Percentiles rank a stretch among this genome's conserved stretches.
These are phyloP conservation scores for Leptura quadrifasciata DNA, from an alignment of 2,888 invertebrate genomes.

Conservation along the genomic window DNA sequence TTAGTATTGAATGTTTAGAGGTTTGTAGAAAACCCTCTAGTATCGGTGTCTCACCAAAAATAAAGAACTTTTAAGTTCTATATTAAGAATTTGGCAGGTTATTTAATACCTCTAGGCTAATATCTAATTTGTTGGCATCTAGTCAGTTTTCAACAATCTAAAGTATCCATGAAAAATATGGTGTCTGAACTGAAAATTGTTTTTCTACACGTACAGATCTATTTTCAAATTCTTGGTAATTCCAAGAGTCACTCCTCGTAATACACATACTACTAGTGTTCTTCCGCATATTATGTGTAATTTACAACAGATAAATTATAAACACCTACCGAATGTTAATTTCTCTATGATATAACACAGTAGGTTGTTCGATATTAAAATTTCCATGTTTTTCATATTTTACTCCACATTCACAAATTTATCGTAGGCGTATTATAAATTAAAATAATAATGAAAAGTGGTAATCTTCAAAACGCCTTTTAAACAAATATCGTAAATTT, in stretches of 20 bases:
- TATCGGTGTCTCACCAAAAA: too few relatives aligned
- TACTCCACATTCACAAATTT: not conserved
- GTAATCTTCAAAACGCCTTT: not conserved
- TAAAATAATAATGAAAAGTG: not conserved
- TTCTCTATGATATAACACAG: not conserved
- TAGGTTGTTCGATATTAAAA: not conserved
- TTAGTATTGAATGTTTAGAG: too few relatives aligned
- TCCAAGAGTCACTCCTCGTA: too few relatives aligned
- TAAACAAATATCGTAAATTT: conserved; percentile 7
- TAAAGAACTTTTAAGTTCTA: too few relatives aligned
- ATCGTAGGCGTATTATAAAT: not conserved
- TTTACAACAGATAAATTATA: not conserved
- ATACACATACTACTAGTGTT: too few relatives aligned
- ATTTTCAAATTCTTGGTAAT: not conserved
- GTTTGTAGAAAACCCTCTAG: too few relatives aligned
- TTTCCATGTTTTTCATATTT: not conserved
- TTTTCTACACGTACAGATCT: not conserved
- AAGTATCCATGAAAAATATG: not conserved
- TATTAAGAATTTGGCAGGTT: too few relatives aligned
- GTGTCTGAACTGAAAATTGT: not conserved
- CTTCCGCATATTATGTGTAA: not conserved
- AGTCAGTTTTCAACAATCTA: not conserved
- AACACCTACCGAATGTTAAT: not conserved
- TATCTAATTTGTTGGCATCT: too few relatives aligned
- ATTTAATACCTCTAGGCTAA: too few relatives aligned